phyloP scores from a whole-genome alignment of 2,113 vertebrate species.

The Alces alces region DNA sequence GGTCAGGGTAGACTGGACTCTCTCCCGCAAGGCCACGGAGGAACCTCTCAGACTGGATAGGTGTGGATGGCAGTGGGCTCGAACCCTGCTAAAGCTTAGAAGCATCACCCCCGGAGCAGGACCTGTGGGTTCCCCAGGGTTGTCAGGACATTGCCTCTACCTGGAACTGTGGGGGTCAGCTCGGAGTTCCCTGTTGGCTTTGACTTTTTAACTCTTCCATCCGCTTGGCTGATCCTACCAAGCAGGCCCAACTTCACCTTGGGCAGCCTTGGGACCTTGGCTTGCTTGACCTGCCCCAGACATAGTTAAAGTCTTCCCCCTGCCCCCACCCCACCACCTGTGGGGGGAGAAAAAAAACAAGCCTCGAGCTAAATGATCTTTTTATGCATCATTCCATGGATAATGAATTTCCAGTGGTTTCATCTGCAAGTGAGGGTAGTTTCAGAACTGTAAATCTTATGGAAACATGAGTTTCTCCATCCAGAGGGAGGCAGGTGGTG shows the following conservation, averaged over 20 bases:
- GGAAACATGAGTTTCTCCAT: background rate
- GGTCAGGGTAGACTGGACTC: fast-evolving
- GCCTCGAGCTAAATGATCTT: conserved; percentile 7
- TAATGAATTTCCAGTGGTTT: conserved; percentile 63
- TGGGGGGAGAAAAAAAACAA: conserved; percentile 39
- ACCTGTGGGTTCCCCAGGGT: fast-evolving
- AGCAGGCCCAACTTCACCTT: background rate
- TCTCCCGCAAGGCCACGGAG: fast-evolving
- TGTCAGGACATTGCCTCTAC: background rate
- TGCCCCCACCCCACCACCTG: background rate
- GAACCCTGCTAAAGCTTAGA: no score
- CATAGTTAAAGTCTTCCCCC: background rate
- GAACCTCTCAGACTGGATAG: fast-evolving
- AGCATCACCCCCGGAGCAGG: fast-evolving
- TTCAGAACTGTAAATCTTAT: background rate
- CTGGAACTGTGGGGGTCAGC: fast-evolving
- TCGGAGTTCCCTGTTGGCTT: background rate
- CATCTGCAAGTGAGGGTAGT: background rate
- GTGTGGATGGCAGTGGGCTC: background rate
- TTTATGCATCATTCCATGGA: background rate
- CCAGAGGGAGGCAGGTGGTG: background rate
- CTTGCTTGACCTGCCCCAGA: background rate
- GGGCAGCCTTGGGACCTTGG: background rate
- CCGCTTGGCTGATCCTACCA: background rate
- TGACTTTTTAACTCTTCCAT: background rate